Base-by-base conservation (phyloP, 2,797 vertebrate genomes). In the Darevskia mixta region DNA sequence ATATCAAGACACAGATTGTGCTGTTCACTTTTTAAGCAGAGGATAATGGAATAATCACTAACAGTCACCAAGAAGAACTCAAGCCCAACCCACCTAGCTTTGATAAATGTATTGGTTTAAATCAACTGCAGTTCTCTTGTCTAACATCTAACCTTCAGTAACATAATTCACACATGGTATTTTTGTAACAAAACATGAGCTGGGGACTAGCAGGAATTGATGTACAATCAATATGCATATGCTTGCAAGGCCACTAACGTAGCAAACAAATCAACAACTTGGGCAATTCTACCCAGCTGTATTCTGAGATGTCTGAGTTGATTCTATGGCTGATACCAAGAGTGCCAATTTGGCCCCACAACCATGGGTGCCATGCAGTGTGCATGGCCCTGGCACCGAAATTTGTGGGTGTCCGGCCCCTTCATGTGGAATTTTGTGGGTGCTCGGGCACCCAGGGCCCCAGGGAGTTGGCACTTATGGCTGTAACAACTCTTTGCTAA, bases 1-100 rank as follows among this genome's bases (percentile, higher is more conserved):
- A 61, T 82, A 72, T 1, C 1, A 90, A 32, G 85, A 3, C 87
- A 69, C 87, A 78, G 32, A 41, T 80, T 90, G 82, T 85, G 25
- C 2, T 90, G 79, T 55, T 69, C 81, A 23, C 18, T 23, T 66
- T 10, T 67, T 87, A 38, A 32, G n/a, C 49, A 32, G n/a, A 35
- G 43, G 11, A 25, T 58, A 73, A 45, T 35, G 23, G 5, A 55
- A 83, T 58, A 1, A 71, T 45, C 71, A 7, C 5, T 45, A 45
- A n/a, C 29, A 41, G 11, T 82, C 27, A 45, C 4, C 17, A 45
- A 10, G 17, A 11, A 83, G 43, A 71, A 83, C n/a, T 35, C 20
- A 41, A 25, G 32, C 8, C 58, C 38, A 10, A 75, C 9, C 11
- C 3, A 80, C 35, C 8, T 45, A 11, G 8, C 20, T 72, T 35